These are phyloP conservation scores for Troglohyphantes excavatus DNA, from an alignment of 2,888 invertebrate genomes.

Conservation along the genomic window DNA sequence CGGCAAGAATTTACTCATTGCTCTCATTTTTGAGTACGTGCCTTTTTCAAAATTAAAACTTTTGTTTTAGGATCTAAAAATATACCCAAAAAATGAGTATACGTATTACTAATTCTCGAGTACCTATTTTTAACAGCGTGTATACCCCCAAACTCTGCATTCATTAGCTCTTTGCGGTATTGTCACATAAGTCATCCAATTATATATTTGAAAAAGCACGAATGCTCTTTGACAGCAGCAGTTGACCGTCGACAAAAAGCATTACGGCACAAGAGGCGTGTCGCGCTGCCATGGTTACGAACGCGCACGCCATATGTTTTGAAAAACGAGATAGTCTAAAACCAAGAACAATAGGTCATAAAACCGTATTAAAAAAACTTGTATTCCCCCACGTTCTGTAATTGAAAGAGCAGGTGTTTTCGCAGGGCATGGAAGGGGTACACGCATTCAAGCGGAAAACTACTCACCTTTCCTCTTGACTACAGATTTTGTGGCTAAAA, in stretches of 20 bases:
- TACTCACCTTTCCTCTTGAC: constrained; percentile 1
- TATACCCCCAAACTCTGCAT: background rate
- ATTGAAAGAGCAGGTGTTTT: constrained; percentile 64
- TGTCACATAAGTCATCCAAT: background rate
- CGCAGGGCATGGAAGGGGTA: constrained; percentile 22
- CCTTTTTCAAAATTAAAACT: no score
- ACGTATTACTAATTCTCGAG: no score
- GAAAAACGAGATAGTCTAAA: constrained; percentile 33
- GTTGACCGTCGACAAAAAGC: constrained; percentile 28
- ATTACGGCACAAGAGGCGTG: constrained; percentile 27
- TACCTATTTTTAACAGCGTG: no score
- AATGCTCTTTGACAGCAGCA: constrained; percentile 7
- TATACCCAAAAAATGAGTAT: no score
- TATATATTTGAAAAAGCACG: background rate
- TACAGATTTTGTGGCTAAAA: background rate
- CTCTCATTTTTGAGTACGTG: no score
- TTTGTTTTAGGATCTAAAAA: no score
- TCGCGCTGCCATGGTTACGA: constrained; percentile 46
- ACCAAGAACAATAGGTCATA: constrained; percentile 38
- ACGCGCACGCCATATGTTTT: constrained; percentile 47
- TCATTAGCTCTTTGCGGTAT: background rate
- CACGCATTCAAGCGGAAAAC: constrained; percentile 18
- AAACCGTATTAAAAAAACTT: constrained; percentile 26
- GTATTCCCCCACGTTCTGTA: constrained; percentile 20
- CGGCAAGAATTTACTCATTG: no score